Conservation (phyloP, 2,113 vertebrate species). For the Saccopteryx bilineata region DNA sequence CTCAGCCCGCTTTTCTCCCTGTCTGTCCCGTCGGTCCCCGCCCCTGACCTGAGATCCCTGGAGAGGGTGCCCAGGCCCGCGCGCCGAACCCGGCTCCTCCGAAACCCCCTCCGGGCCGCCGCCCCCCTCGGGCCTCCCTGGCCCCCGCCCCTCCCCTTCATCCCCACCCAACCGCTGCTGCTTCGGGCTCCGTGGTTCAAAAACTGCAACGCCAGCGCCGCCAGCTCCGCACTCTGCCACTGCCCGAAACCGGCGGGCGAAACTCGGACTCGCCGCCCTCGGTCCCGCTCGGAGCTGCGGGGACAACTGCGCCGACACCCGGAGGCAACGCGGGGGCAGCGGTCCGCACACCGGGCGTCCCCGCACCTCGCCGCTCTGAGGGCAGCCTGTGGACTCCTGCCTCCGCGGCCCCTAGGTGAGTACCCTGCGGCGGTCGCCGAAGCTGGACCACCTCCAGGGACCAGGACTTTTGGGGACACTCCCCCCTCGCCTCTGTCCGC, state of each 20-base stretch:
- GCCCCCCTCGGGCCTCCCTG: constrained; percentile 46
- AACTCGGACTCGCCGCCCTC: constrained; percentile 51
- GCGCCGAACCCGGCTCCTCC: constrained; percentile 75
- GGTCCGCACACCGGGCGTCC: neutral
- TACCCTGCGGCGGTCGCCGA: neutral
- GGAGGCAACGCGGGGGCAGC: neutral
- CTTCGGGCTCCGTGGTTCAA: constrained; percentile 40
- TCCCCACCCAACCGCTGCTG: constrained; percentile 55
- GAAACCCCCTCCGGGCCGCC: constrained; percentile 72
- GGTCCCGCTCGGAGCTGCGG: neutral
- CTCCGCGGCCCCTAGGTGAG: constrained; percentile 75
- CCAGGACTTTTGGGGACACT: neutral
- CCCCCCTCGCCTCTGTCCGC: neutral
- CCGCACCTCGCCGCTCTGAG: neutral
- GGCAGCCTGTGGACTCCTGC: neutral
- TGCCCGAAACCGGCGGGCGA: constrained; percentile 32
- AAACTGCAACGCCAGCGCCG: constrained; percentile 64
- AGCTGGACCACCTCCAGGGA: constrained; percentile 13
- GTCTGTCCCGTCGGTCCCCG: neutral
- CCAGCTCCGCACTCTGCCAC: constrained; percentile 57
- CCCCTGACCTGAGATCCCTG: neutral
- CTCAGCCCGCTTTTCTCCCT: neutral
- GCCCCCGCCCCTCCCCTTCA: constrained; percentile 62
- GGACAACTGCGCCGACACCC: neutral
- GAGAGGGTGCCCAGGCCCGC: neutral